Base-by-base conservation (phyloP, 1,140 invertebrate genomes). In the Neodiprion lecontei region DNA sequence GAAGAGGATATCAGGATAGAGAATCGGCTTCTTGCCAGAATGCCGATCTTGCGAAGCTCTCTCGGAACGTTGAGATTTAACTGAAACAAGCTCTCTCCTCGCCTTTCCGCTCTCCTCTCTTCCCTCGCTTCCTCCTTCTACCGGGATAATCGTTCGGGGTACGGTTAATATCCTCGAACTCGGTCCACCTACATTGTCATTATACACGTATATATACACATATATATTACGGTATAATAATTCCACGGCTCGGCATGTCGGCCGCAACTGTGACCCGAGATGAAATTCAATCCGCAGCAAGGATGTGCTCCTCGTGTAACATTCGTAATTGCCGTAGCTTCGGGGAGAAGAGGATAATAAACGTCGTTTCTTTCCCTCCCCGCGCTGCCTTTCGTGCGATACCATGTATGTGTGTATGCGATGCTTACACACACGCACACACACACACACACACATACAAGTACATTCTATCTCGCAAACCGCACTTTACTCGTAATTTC, bases 221-320 rank as follows among this genome's bases (percentile, higher is more conserved):
- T 40, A 40, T 61, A 9, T 61, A 61, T 17, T 12, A 17, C n/a
- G n/a, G 53, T 61, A 61, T 61, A 61, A 61, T 61, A 61, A 61
- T 61, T 61, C n/a, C 11, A 9, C 9, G 11, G 53, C 53, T 61
- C 53, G 11, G 11, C n/a, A 17, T 61, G n/a, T 61, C 4, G 53
- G 11, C n/a, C 28, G 28, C 53, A 61, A 61, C 53, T 61, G 5
- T 61, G 53, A 61, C 53, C 53, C 53, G 11, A 61, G 53, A 61
- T 61, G 53, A 61, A 61, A 61, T 61, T 61, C 53, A 61, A 61
- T 61, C 53, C 53, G 53, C 53, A 61, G n/a, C 28, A 40, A 40
- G 28, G 28, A 40, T 40, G 28, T 40, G n/a, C 11, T 61, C n/a
- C 53, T 61, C 11, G 28, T 40, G 53, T 61, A 61, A 61, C 53